Conservation (phyloP, 2,113 vertebrate genomes). For the Pheucticus melanocephalus region DNA sequence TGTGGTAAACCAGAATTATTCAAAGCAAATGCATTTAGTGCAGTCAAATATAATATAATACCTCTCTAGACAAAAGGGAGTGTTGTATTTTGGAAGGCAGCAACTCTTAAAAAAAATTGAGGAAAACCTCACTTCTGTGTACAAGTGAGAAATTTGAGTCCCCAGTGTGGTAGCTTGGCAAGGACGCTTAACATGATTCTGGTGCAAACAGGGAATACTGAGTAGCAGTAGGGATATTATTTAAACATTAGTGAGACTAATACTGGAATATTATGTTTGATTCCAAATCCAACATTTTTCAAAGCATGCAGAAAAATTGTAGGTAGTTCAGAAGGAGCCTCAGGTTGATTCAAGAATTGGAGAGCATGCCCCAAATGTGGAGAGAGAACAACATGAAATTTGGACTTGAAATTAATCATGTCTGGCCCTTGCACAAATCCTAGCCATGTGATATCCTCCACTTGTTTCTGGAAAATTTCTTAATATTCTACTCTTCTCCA, state of each 20-base stretch:
- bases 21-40: neutral
- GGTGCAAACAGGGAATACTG: neutral
- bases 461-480: neutral
- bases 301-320: neutral
- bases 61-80: neutral
- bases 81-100: neutral
- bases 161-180: neutral
- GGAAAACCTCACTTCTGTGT: neutral
- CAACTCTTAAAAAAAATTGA: neutral
- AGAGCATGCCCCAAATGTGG: neutral
- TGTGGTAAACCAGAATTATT: neutral
- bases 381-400: neutral
- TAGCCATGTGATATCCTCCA: neutral
- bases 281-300: neutral
- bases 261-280: neutral
- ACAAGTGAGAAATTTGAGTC: neutral
- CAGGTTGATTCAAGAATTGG: neutral
- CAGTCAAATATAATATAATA: neutral
- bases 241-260: neutral
- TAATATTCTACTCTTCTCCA: neutral
- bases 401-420: neutral
- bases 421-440: neutral
- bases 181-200: neutral
- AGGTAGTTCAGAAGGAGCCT: neutral
- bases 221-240: neutral